Evolutionary conservation across 37 sponge, comb jelly and placozoan genomes (phyloP), one percentile per base, ranked within the genome.

Genomic region (Theonella swinhoei): DNA sequence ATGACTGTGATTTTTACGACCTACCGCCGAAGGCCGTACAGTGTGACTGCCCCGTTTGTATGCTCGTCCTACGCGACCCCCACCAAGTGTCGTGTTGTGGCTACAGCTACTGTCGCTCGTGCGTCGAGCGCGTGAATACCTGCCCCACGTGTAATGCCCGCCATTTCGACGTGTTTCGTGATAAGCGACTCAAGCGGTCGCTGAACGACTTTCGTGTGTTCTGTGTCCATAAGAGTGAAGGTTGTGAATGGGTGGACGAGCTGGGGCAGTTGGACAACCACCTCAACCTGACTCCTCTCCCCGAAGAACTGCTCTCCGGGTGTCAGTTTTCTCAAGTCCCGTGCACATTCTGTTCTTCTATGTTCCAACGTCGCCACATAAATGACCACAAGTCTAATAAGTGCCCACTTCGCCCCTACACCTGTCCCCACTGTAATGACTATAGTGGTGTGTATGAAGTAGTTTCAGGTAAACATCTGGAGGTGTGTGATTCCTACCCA

Each of bases 71-170:
- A n/a, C 63, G 64, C 24, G 83, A 83, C 19, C 83, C 83, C 14
- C 39, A 64, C 32, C 75, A 30, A 31, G 66, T 32, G 5, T 74
- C 66, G 26, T 83, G 83, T 47, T 83, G 83, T 72, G 85, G 85
- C 7, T 31, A 37, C 25, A 70, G 60, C 70, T 78, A 70, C 70
- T 85, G 85, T 60, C 78, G 58, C 41, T 30, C 61, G 32, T 85
- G 85, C 71, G 68, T 85, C 34, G 60, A 75, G 34, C 70, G 62
- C 23, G 39, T 85, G 61, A 39, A 39, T 9, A 69, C 70, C 30
- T 69, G 70, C 7, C 70, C 70, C 2, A 33, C 35, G 20, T 69
- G 70, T 7, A 69, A 69, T 22, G 70, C 29, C 19, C 35, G 1
- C 30, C 35, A 69, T 69, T 69, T 69, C 70, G 7, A 17, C 70